Conservation (phyloP, 2,888 invertebrate species). For the Scaeva pyrastri region DNA sequence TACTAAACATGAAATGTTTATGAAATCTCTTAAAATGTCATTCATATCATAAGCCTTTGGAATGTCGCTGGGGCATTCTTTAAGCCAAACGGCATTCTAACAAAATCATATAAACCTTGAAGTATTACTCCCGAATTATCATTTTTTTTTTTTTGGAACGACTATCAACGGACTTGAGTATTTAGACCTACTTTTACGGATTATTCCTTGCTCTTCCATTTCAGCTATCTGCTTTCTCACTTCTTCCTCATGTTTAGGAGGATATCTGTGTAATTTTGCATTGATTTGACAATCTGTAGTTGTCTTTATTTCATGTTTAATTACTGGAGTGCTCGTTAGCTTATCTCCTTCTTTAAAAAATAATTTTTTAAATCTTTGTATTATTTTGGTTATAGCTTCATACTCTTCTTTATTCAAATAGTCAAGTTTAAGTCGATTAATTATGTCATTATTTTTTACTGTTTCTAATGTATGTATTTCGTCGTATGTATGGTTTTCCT, state of each 20-base stretch:
- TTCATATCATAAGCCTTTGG: too few relatives aligned
- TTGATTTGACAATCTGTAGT: constrained; percentile 26
- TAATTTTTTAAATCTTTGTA: constrained; percentile 39
- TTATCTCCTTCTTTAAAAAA: constrained; percentile 61
- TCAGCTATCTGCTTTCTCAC: constrained; percentile 2
- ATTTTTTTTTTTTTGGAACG: constrained; percentile 38
- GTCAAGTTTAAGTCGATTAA: not conserved
- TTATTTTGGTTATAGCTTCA: too few relatives aligned
- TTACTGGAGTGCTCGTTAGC: constrained; percentile 49
- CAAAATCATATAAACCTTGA: constrained; percentile 59
- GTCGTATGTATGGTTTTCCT: constrained; percentile 18
- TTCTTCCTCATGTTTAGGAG: constrained; percentile 19
- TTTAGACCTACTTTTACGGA: constrained; percentile 21
- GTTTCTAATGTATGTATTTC: constrained; percentile 44
- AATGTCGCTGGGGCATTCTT: not conserved
- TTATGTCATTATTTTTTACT: not conserved
- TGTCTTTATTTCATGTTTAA: constrained; percentile 49
- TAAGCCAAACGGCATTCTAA: constrained; percentile 50
- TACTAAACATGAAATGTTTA: constrained; percentile 38
- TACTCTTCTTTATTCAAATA: not conserved
- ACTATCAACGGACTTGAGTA: constrained; percentile 34
- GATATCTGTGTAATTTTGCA: constrained; percentile 12
- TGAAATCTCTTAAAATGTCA: constrained; percentile 50
- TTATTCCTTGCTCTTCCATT: constrained; percentile 16
- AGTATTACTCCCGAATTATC: constrained; percentile 68